Percentiles rank a stretch among this genome's conserved stretches.
Conservation (phyloP, 2,888 invertebrate genomes). For the Habrosyne pyritoides region DNA sequence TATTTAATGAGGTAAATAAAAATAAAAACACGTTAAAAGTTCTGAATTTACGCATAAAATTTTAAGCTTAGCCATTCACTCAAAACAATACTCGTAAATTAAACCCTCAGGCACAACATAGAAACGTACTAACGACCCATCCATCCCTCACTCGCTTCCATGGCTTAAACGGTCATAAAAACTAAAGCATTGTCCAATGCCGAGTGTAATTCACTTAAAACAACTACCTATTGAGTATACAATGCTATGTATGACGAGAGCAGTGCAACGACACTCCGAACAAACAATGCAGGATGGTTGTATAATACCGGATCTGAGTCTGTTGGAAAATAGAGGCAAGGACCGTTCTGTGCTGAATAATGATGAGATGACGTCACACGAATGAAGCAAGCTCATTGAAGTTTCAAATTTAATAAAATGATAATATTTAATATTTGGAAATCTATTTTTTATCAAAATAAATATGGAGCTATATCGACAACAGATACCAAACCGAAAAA, state of each 20-base stretch:
- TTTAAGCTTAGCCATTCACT: constrained; percentile 13
- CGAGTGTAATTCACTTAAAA: constrained; percentile 64
- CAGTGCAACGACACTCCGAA: constrained; percentile 44
- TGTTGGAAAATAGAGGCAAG: constrained; percentile 37
- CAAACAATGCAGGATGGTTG: constrained; percentile 37
- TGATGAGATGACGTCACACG: constrained; percentile 39
- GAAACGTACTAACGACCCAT: constrained; percentile 53
- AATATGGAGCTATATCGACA: too few species aligned
- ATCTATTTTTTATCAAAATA: too few species aligned
- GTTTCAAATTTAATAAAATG: constrained; percentile 14
- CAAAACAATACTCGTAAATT: constrained; percentile 56
- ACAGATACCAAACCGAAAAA: too few species aligned
- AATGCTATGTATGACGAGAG: constrained; percentile 45
- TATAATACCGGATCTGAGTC: constrained; percentile 22
- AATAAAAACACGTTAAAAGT: constrained; percentile 14
- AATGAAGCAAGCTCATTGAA: background rate
- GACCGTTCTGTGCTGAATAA: constrained; percentile 44
- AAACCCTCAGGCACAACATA: constrained; percentile 49
- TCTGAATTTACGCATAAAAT: background rate
- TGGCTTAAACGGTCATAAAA: constrained; percentile 60
- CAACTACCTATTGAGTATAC: constrained; percentile 44
- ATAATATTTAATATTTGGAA: constrained; percentile 25
- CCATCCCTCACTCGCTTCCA: constrained; percentile 49
- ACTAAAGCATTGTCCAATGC: constrained; percentile 62
- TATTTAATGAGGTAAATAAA: background rate